Percentiles rank a stretch among this genome's conserved stretches.
Conservation (phyloP, 1,140 invertebrate species). For the Uloborus diversus region DNA sequence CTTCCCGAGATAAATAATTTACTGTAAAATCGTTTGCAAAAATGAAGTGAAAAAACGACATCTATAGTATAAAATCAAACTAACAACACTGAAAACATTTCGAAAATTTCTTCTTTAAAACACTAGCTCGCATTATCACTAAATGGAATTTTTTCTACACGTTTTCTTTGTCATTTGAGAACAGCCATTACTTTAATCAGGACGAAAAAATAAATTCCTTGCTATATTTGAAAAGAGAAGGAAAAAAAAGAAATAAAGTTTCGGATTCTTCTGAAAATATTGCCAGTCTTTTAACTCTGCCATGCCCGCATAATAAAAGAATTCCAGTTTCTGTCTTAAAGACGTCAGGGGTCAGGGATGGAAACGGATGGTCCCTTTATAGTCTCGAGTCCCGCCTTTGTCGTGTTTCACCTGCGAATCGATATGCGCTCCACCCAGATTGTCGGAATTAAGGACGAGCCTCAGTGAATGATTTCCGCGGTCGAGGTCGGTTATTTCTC, state of each 20-base stretch:
- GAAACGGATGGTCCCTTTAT: slow-evolving; percentile 44
- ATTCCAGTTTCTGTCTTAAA: neutral
- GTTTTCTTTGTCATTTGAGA: too few species aligned
- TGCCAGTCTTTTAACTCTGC: slow-evolving; percentile 17
- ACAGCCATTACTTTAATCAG: too few species aligned
- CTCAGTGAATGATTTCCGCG: slow-evolving; percentile 28
- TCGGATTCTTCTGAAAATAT: slow-evolving; percentile 3
- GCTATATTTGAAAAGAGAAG: too few species aligned
- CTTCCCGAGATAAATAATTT: too few species aligned
- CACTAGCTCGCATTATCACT: too few species aligned
- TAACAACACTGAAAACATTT: too few species aligned
- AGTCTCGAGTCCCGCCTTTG: slow-evolving; percentile 46
- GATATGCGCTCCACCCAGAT: slow-evolving; percentile 40
- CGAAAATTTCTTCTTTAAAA: too few species aligned
- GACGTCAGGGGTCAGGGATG: neutral
- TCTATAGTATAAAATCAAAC: too few species aligned
- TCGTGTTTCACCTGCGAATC: slow-evolving; percentile 47
- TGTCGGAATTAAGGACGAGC: slow-evolving; percentile 41
- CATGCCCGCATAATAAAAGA: slow-evolving; percentile 27
- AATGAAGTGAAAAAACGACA: too few species aligned
- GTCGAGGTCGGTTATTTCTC: slow-evolving; percentile 51
- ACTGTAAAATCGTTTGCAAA: too few species aligned
- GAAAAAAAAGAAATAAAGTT: neutral
- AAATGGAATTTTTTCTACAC: too few species aligned
- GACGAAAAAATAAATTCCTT: too few species aligned